phyloP scores from a whole-genome alignment of 2,888 invertebrate genomes.

The Punctoribates punctum region DNA sequence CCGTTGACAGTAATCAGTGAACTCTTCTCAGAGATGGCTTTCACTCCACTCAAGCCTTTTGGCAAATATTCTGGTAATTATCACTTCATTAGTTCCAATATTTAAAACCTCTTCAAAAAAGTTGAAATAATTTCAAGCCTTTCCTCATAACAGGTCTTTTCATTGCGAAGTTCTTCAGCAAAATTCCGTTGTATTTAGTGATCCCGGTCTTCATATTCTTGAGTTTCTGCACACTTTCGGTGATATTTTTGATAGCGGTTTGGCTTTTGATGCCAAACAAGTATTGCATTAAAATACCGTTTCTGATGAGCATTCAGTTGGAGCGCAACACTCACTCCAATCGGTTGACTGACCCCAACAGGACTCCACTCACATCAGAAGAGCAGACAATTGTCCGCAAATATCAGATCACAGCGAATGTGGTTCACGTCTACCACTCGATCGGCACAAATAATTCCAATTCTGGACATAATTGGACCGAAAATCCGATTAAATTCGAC shows the following conservation, averaged over 20 bases:
- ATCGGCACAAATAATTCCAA: background rate
- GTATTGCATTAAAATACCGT: conserved; percentile 11
- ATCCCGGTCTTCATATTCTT: background rate
- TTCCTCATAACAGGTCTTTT: background rate
- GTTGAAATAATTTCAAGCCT: background rate
- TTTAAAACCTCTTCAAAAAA: background rate
- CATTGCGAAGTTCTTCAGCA: background rate
- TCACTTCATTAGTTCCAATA: too few species aligned
- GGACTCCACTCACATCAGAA: background rate
- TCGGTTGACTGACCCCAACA: background rate
- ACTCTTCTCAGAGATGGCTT: background rate
- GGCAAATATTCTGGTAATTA: background rate
- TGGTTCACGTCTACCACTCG: background rate
- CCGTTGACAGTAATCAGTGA: background rate
- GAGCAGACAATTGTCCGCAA: background rate
- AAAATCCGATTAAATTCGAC: background rate
- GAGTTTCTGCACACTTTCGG: background rate
- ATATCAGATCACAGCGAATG: background rate
- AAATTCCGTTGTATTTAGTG: conserved; percentile 1
- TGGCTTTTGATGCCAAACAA: conserved; percentile 1
- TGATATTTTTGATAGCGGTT: background rate
- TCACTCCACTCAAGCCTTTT: background rate
- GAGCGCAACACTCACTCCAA: background rate
- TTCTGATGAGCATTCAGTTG: conserved; percentile 8
- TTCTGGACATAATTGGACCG: background rate